Base-by-base conservation (phyloP, 2,113 vertebrate genomes). In the Aphyosemion australe region DNA sequence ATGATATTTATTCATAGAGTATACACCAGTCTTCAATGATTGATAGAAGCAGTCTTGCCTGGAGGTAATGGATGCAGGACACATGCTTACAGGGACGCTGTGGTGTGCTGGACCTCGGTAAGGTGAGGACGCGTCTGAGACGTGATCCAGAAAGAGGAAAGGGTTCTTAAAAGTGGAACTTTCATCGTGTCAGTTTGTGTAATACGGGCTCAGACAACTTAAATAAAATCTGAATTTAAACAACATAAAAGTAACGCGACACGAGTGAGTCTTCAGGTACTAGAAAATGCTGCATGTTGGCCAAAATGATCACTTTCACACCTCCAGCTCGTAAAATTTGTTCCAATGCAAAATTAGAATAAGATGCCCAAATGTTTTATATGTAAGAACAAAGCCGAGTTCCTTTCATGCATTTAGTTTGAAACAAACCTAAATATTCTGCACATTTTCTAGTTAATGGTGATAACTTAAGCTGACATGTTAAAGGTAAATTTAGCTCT, bases 41-140 rank as follows among this genome's bases (percentile, higher is more conserved):
- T 69, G 48, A 78, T 72, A 71, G 46, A 64, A 80, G 80, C 76
- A 77, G 76, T 72, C 79, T 70, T 77, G 58, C 72, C 78, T 58
- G 80, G 82, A 83, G 69, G 86, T 83, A 88, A 87, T 76, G 77
- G 82, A 84, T 76, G 80, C 80, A 87, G 65, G 78, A 84, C 77
- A 83, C 85, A 87, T 87, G 89, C 85, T 75, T 79, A 83, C 79
- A 85, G 69, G 83, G 63, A 84, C 64, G 74, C 53, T 61, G 74
- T 52, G 60, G 63, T 84, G 82, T 81, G 69, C 57, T 69, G 65
- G 65, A 56, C 34, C 76, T 73, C 65, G 76, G 41, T 51, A 73
- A 62, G 65, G 46, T 61, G 61, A 12, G 61, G 31, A 31, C 61
- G 66, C 42, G 37, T 65, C 73, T 60, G 60, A 46, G 73, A 78